Conservation (phyloP, 2,888 invertebrate species). For the Elysia crispata region DNA sequence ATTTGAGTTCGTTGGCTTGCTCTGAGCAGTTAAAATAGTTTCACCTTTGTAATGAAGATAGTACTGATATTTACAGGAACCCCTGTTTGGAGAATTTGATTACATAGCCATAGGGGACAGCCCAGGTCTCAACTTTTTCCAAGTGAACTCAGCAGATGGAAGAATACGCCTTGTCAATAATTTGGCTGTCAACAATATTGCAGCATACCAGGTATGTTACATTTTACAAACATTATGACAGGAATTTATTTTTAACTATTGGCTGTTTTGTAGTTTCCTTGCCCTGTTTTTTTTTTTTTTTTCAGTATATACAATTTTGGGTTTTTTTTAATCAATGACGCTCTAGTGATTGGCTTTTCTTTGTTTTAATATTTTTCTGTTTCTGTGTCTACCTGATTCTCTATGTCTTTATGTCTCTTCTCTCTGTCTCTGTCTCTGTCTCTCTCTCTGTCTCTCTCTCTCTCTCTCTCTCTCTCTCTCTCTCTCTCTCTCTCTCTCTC, state of each 20-base stretch:
- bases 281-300: background rate
- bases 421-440: no score
- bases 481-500: no score
- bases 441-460: no score
- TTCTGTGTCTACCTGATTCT: no score
- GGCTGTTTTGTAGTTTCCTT: no score
- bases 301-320: background rate
- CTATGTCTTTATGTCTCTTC: no score
- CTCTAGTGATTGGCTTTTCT: no score
- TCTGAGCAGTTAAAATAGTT: no score
- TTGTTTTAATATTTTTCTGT: no score
- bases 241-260: background rate
- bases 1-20: no score
- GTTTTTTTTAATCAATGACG: background rate
- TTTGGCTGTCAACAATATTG: background rate
- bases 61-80: slow-evolving; percentile 25
- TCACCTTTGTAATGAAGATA: no score
- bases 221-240: background rate
- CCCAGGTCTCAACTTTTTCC: slow-evolving; percentile 11
- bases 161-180: slow-evolving; percentile 28
- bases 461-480: no score
- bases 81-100: slow-evolving; percentile 28
- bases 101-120: slow-evolving; percentile 21
- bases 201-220: slow-evolving; percentile 17
- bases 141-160: slow-evolving; percentile 29